Evolutionary conservation across 2,797 vertebrate species (phyloP), one percentile per base, ranked within the genome.

Genomic region (Antrozous pallidus): DNA sequence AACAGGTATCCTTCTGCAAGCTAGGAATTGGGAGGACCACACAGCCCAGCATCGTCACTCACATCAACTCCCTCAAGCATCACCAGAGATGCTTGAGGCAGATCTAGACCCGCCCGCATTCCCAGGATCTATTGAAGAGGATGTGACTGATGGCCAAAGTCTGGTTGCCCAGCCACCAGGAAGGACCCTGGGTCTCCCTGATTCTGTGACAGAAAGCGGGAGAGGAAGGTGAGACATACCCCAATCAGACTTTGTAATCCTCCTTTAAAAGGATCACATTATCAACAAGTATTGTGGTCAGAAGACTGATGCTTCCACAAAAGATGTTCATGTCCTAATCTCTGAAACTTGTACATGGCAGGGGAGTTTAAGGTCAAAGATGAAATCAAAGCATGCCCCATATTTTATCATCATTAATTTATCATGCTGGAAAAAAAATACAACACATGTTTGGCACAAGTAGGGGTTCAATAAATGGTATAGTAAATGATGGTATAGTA

Each of bases 11-110:
- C 45, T 75, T 26, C 74, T 49, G 33, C 11, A 1, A 38, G 14
- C 33, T 2, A 28, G 67, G 26, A n/a, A 1, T 18, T 49, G n/a
- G 26, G 51, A 31, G 22, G 11, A 33, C 20, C 8, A n/a, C 5
- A 16, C 40, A 20, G n/a, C 6, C 14, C 38, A 40, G 10, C 16
- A 18, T 8, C 17, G 1, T 28, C 63, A 20, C 31, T 28, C 49
- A 28, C 8, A 26, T 17, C 16, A 16, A 2, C 10, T 16, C 54
- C 65, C 26, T 51, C 20, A 2, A 16, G 40, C 2, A 18, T 26
- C 4, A 14, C 6, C 47, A n/a, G 71, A 24, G 20, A 14, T 7
- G 10, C 1, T 3, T 1, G 1, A 20, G 20, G 28, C 8, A 24
- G 13, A 13, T 69, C 38, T 58, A 61, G 61, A 40, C 22, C 42